These are phyloP conservation scores for Muntiacus reevesi DNA, from an alignment of 2,113 vertebrate species.

Conservation along the genomic window DNA sequence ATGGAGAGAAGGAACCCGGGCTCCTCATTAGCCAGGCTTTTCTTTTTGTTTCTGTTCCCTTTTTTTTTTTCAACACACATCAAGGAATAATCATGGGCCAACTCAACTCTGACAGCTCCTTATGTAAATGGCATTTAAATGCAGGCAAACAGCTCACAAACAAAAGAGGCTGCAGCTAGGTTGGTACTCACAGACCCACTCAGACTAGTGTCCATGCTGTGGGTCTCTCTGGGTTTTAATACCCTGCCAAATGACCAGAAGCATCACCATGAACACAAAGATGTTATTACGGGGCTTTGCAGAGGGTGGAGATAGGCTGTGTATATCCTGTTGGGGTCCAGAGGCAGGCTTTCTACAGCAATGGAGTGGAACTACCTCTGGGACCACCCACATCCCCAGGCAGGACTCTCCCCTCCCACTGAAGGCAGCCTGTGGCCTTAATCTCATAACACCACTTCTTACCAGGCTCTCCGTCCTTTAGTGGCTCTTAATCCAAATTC, in stretches of 20 bases:
- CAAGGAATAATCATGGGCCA: slow-evolving; percentile 65
- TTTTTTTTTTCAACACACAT: slow-evolving; percentile 6
- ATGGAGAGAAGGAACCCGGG: slow-evolving; percentile 43
- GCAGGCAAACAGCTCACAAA: slow-evolving; percentile 58
- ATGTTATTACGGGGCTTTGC: background rate
- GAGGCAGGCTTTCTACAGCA: background rate
- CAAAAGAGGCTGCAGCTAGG: background rate
- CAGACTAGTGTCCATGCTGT: background rate
- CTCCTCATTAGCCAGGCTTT: slow-evolving; percentile 71
- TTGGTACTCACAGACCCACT: background rate
- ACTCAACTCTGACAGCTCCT: slow-evolving; percentile 66
- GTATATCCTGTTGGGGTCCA: background rate
- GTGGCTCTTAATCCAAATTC: background rate
- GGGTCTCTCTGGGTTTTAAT: background rate
- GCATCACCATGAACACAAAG: background rate
- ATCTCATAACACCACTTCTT: background rate
- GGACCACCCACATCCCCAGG: background rate
- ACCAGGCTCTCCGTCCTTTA: background rate
- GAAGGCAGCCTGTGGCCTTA: background rate
- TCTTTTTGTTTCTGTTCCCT: slow-evolving; percentile 19
- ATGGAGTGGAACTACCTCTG: background rate
- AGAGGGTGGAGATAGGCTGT: background rate
- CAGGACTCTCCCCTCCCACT: background rate
- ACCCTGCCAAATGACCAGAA: background rate
- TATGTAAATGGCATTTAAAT: slow-evolving; percentile 63